These are phyloP conservation scores for Mylabris sibirica DNA, from an alignment of 2,888 invertebrate genomes.

Conservation along the genomic window DNA sequence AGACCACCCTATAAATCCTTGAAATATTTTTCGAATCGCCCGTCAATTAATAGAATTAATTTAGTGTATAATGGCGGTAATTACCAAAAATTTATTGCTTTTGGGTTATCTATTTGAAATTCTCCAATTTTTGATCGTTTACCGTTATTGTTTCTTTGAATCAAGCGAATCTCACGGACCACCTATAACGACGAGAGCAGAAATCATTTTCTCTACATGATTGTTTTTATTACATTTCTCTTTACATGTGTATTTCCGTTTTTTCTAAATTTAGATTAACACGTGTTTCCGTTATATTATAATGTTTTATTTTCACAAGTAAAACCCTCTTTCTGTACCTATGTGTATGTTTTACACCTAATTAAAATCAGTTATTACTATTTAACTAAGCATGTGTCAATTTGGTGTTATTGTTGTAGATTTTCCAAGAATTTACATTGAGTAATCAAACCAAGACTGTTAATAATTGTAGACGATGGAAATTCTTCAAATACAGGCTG, in stretches of 20 bases:
- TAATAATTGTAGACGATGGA: too few relatives aligned
- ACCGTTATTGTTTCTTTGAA: too few relatives aligned
- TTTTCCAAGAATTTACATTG: background rate
- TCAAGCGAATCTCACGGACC: slow-evolving; percentile 22
- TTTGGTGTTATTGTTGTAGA: background rate
- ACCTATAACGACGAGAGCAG: slow-evolving; percentile 13
- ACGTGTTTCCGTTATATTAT: slow-evolving; percentile 32
- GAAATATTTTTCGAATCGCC: too few relatives aligned
- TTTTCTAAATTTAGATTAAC: slow-evolving; percentile 34
- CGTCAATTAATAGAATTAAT: too few relatives aligned
- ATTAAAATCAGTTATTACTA: background rate
- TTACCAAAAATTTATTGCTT: too few relatives aligned
- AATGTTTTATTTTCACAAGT: background rate
- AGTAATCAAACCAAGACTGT: background rate
- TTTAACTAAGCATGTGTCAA: background rate
- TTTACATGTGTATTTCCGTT: slow-evolving; percentile 36
- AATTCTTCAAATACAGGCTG: too few relatives aligned
- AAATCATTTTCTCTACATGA: slow-evolving; percentile 1
- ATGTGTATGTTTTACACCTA: background rate
- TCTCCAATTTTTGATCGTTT: too few relatives aligned
- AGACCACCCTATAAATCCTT: too few relatives aligned
- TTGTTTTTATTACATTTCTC: slow-evolving; percentile 19
- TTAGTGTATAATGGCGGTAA: too few relatives aligned
- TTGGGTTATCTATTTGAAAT: too few relatives aligned
- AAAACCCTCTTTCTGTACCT: background rate